Evolutionary conservation across 1,140 invertebrate species (phyloP), one percentile per base, ranked within the genome.

Genomic region (Drosophila ironensis): DNA sequence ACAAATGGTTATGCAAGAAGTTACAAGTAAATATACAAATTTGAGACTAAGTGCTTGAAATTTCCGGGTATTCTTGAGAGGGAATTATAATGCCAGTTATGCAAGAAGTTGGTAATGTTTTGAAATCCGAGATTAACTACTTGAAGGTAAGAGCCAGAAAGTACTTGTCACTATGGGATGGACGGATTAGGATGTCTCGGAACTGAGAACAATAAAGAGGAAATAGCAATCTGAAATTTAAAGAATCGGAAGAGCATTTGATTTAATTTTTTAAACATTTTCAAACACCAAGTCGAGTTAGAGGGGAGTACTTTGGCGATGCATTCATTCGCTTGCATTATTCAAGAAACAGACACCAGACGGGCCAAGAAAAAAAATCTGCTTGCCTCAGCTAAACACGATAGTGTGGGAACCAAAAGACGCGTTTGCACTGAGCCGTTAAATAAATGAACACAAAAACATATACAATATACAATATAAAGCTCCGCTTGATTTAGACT

Each of bases 341-440:
- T 54, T 69, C 35, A 28, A 25, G 74, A 82, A 82, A 61, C 53
- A 77, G 78, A 82, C 74, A 82, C 69, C 78, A 53, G 40, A 44
- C 37, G 51, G 19, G 20, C 35, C 20, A 40, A 28, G 33, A 41
- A 50, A 42, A 73, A 60, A 86, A 80, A 86, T 80, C 71, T 72
- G 81, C 81, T 33, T 56, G 14, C 38, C 41, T 68, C 61, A 78
- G 67, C 80, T 61, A 60, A 86, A 86, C 71, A 67, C 61, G 45
- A 80, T 75, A 86, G 74, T 86, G 80, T 86, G 80, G 80, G 80
- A 86, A 86, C 64, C 67, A 64, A 67, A 68, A 86, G 53, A 61
- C 63, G 72, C 60, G 40, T 63, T 63, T 61, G 17, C 54, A 40
- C 19, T 5, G 24, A 27, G 40, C 30, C n/a, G 14, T 38, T n/a